Percentiles rank a stretch among this genome's conserved stretches.
Evolutionary conservation across 2,888 invertebrate species (phyloP).

Genomic region (Cenopis cana): DNA sequence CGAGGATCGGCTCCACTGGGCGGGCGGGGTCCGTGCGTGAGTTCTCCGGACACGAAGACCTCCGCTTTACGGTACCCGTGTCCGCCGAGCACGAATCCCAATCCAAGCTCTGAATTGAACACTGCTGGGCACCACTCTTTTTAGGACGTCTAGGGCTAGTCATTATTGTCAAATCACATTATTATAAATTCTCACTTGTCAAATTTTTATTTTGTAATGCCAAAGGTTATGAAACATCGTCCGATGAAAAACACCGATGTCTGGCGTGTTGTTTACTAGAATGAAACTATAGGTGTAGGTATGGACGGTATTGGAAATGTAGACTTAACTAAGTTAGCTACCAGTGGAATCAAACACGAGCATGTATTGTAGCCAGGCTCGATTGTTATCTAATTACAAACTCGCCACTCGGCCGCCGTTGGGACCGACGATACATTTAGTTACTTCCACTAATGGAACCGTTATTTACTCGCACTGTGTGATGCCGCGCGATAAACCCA

Average conservation of each 20-base stretch:
- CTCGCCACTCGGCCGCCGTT: slow-evolving; percentile 69
- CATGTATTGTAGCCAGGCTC: slow-evolving; percentile 57
- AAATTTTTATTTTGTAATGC: neutral
- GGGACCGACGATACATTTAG: slow-evolving; percentile 62
- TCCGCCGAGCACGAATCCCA: slow-evolving; percentile 90
- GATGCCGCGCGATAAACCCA: slow-evolving; percentile 59
- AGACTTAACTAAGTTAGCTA: slow-evolving; percentile 63
- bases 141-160: slow-evolving; percentile 81
- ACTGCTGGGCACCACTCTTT: slow-evolving; percentile 75
- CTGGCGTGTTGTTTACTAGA: neutral
- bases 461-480: slow-evolving; percentile 61
- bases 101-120: slow-evolving; percentile 80
- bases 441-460: slow-evolving; percentile 71
- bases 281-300: no score
- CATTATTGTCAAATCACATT: slow-evolving; percentile 75
- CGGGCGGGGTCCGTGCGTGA: slow-evolving; percentile 46
- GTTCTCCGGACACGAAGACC: slow-evolving; percentile 83
- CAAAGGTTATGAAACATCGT: slow-evolving; percentile 45
- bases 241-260: slow-evolving; percentile 19
- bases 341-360: slow-evolving; percentile 69
- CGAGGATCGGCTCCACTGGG: slow-evolving; percentile 68
- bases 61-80: slow-evolving; percentile 90
- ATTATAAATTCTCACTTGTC: slow-evolving; percentile 55
- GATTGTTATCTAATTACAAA: slow-evolving; percentile 82
- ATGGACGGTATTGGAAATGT: slow-evolving; percentile 47